A percentile compares a stretch with the other conserved stretches of the same genome.
Evolutionary conservation across 2,113 vertebrate species (phyloP).

Genomic region (Uria lomvia): DNA sequence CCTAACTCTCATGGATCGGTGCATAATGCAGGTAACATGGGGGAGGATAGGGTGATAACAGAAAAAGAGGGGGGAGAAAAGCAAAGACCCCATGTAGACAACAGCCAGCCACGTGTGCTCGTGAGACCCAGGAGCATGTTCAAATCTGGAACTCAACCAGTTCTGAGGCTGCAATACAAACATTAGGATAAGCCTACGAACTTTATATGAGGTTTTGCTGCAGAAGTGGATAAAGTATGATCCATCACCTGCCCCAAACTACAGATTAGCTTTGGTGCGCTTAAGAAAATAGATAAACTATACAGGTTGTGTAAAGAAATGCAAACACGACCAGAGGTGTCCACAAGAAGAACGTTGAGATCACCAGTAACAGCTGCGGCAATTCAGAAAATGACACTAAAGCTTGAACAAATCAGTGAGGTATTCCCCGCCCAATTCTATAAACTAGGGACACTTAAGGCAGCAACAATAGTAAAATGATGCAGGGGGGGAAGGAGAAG

Average conservation of each 20-base stretch:
- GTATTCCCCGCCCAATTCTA: not conserved
- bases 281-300: not conserved
- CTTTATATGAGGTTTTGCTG: not conserved
- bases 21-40: not conserved
- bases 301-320: not conserved
- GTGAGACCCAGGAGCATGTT: not conserved
- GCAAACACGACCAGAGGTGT: not conserved
- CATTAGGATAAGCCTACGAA: not conserved
- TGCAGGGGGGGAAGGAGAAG: fast-evolving
- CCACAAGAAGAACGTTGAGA: not conserved
- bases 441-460: not conserved
- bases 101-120: fast-evolving
- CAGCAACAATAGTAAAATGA: not conserved
- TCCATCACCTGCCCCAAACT: not conserved
- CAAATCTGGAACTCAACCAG: not conserved
- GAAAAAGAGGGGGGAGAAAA: not conserved
- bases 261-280: not conserved
- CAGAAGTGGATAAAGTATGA: not conserved
- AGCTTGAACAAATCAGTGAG: not conserved
- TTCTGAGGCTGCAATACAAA: not conserved
- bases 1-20: not conserved
- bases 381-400: not conserved
- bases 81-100: not conserved
- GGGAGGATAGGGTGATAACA: not conserved
- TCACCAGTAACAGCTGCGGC: not conserved